phyloP scores from a whole-genome alignment of 1,140 invertebrate species.

The Drosophila busckii region DNA sequence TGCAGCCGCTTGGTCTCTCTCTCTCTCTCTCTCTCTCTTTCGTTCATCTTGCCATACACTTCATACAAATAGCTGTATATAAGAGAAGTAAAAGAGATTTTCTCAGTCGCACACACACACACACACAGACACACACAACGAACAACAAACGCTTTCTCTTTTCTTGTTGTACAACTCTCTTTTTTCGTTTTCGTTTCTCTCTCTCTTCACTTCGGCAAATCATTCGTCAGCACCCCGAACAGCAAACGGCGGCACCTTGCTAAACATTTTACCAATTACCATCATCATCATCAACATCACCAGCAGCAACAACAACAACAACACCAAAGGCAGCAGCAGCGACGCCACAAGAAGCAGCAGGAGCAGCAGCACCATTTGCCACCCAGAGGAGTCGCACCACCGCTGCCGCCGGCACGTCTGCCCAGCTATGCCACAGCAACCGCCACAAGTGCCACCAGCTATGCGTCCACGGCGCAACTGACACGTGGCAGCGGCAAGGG shows the following conservation, averaged over 20 bases:
- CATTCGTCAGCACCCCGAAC: slow-evolving; percentile 74
- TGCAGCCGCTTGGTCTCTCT: too few relatives aligned
- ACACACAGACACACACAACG: slow-evolving; percentile 13
- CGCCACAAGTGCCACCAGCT: slow-evolving; percentile 63
- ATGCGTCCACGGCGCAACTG: slow-evolving; percentile 58
- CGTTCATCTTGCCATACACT: slow-evolving; percentile 10
- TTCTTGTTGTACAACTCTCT: slow-evolving; percentile 75
- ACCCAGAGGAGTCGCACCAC: neutral
- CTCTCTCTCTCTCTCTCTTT: slow-evolving; percentile 13
- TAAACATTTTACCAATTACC: slow-evolving; percentile 72
- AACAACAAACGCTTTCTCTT: slow-evolving; percentile 66
- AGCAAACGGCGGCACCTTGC: slow-evolving; percentile 78
- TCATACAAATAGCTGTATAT: slow-evolving; percentile 6
- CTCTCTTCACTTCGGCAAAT: slow-evolving; percentile 55
- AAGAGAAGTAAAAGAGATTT: slow-evolving; percentile 25
- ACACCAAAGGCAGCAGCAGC: slow-evolving; percentile 32
- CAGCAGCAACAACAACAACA: slow-evolving; percentile 37
- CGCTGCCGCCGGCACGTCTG: slow-evolving; percentile 27
- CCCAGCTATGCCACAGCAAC: slow-evolving; percentile 66
- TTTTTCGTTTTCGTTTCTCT: slow-evolving; percentile 63
- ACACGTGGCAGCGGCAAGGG: slow-evolving; percentile 35
- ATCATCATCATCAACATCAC: slow-evolving; percentile 57
- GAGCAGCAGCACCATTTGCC: slow-evolving; percentile 1
- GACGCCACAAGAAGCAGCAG: slow-evolving; percentile 25
- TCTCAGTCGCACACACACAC: slow-evolving; percentile 11